These are phyloP conservation scores for Conchocele bisecta DNA, from an alignment of 2,888 invertebrate species.

Conservation along the genomic window DNA sequence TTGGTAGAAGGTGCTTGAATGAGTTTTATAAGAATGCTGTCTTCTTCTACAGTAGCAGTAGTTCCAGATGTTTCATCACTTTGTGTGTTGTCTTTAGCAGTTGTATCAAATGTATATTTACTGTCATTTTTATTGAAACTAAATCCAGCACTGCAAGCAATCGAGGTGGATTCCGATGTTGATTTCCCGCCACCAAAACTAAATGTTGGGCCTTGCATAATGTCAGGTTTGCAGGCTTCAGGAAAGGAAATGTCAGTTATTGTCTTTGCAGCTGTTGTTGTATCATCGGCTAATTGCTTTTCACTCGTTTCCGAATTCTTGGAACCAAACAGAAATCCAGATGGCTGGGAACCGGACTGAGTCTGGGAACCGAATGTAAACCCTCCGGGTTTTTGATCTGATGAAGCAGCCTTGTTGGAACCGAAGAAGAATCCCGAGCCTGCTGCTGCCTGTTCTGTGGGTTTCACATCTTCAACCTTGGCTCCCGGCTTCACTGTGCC, in stretches of 20 bases:
- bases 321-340: neutral
- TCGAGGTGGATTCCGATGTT: neutral
- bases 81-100: conserved; percentile 1
- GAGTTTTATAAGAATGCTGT: too few relatives aligned
- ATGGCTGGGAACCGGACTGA: neutral
- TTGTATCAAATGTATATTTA: conserved; percentile 47
- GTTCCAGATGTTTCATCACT: neutral
- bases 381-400: too few relatives aligned
- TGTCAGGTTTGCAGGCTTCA: too few relatives aligned
- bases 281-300: too few relatives aligned
- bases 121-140: neutral
- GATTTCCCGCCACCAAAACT: neutral
- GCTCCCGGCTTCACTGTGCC: conserved; percentile 72
- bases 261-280: too few relatives aligned
- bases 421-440: neutral
- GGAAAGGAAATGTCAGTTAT: too few relatives aligned
- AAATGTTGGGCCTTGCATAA: too few relatives aligned
- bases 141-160: neutral
- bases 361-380: neutral
- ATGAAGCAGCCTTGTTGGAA: too few relatives aligned
- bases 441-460: neutral
- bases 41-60: too few relatives aligned
- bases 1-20: too few relatives aligned
- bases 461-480: too few relatives aligned
- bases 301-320: neutral